Evolutionary conservation across 2,113 vertebrate species (phyloP).

Genomic region (Anser brachyrhynchus): DNA sequence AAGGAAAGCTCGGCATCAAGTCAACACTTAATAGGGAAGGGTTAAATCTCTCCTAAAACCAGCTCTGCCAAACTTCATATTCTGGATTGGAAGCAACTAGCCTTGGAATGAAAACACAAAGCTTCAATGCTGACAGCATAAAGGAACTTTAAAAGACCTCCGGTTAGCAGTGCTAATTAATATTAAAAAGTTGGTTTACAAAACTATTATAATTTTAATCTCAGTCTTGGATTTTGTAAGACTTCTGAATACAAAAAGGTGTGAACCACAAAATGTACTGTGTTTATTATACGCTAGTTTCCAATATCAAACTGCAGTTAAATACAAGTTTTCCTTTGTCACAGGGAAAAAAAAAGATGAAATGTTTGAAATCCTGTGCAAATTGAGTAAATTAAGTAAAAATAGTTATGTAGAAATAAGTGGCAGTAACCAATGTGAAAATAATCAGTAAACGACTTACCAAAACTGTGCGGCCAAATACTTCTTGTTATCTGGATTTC

Average conservation of each 20-base stretch:
- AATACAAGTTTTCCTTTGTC: neutral
- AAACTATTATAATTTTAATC: slow-evolving; percentile 37
- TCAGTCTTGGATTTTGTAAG: neutral
- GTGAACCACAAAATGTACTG: slow-evolving; percentile 27
- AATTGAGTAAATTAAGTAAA: neutral
- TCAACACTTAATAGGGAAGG: slow-evolving; percentile 1
- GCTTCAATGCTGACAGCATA: slow-evolving; percentile 39
- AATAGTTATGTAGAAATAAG: neutral
- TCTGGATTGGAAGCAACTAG: slow-evolving; percentile 58
- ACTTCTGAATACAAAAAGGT: slow-evolving; percentile 25
- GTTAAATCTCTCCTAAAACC: slow-evolving; percentile 51
- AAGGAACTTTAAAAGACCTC: slow-evolving; percentile 53
- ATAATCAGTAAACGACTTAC: slow-evolving; percentile 17
- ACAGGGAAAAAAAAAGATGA: neutral
- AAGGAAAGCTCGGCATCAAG: neutral
- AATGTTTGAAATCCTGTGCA: neutral
- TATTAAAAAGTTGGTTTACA: slow-evolving; percentile 53
- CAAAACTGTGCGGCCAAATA: slow-evolving; percentile 15
- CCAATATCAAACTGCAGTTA: neutral
- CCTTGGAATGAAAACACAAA: slow-evolving; percentile 61
- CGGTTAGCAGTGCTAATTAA: slow-evolving; percentile 1
- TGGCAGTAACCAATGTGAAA: neutral
- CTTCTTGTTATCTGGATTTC: slow-evolving; percentile 47
- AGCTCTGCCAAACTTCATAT: slow-evolving; percentile 65
- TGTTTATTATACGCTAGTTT: slow-evolving; percentile 18